Base-by-base conservation (phyloP, 2,888 invertebrate genomes). In the Zeuzera pyrina region DNA sequence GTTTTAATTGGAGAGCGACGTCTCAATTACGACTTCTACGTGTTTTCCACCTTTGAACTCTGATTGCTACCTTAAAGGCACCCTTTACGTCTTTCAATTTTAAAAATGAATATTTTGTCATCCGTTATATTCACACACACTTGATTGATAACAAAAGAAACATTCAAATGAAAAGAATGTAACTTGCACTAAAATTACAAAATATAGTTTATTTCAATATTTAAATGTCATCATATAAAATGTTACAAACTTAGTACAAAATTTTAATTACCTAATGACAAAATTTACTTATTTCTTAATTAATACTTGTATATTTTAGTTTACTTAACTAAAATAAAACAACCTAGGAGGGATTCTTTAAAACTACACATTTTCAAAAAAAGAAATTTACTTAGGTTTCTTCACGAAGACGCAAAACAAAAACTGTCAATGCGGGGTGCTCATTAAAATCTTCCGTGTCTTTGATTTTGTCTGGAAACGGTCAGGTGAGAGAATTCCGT, bases 371-470 rank as follows among this genome's bases (percentile, higher is more conserved):
- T 29, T 32, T 29, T 41, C 28, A 24, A 12, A 15, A 33, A 37
- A 25, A 34, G 34, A 35, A 30, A 35, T 39, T 42, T 36, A 30
- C 29, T 16, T 32, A 31, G 25, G 29, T 28, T 15, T 37, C 35
- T 12, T 12, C 10, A 26, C 12, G 8, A 54, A 43, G 50, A 55
- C 45, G 57, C 52, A 58, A 66, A 65, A 77, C 70, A 74, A 78
- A 71, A 71, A 68, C 57, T 55, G 57, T 57, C 59, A 68, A 68
- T 67, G 64, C 52, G 87, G 87, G 55, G 44, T 55, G 66, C 72
- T 83, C 79, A 76, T 81, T 83, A 83, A 83, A 83, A 76, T 81
- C 60, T 83, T 83, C 83, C 83, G 70, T 64, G 54, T 54, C 69
- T 81, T 74, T 79, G 78, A 72, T 63, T 79, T 71, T 12, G 10